These are phyloP conservation scores for Pantherophis alleghaniensis DNA, from an alignment of 2,797 vertebrate genomes.

Conservation along the genomic window DNA sequence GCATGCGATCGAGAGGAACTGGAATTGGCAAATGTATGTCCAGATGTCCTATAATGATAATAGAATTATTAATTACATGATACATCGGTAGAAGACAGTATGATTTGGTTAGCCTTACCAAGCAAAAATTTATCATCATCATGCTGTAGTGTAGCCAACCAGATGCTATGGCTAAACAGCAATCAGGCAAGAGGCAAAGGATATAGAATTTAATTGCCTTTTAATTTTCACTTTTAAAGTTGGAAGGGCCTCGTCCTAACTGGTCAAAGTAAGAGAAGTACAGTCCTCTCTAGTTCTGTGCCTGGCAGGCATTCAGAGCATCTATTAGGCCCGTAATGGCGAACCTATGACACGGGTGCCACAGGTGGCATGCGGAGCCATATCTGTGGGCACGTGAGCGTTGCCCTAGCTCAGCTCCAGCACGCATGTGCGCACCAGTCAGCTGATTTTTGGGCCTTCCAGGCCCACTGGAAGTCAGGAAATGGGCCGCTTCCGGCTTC, in stretches of 20 bases:
- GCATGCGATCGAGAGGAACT: constrained; percentile 96
- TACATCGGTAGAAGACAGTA: neutral
- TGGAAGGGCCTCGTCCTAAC: neutral
- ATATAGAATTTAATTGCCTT: neutral
- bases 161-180: neutral
- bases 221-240: neutral
- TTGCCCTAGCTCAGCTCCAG: no score
- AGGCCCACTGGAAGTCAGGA: no score
- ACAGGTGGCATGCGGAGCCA: no score
- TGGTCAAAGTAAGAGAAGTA: neutral
- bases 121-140: neutral
- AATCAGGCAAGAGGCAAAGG: neutral
- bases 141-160: neutral
- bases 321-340: neutral
- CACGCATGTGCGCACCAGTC: no score
- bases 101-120: neutral
- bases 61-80: neutral
- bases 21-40: constrained; percentile 92
- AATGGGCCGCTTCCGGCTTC: no score
- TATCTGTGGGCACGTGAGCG: no score
- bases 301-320: neutral
- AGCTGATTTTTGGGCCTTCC: no score
- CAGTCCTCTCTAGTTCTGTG: neutral
- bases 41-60: constrained; percentile 83
- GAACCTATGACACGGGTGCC: no score